Conservation (phyloP, 2,888 invertebrate species). For the Mamestra brassicae region DNA sequence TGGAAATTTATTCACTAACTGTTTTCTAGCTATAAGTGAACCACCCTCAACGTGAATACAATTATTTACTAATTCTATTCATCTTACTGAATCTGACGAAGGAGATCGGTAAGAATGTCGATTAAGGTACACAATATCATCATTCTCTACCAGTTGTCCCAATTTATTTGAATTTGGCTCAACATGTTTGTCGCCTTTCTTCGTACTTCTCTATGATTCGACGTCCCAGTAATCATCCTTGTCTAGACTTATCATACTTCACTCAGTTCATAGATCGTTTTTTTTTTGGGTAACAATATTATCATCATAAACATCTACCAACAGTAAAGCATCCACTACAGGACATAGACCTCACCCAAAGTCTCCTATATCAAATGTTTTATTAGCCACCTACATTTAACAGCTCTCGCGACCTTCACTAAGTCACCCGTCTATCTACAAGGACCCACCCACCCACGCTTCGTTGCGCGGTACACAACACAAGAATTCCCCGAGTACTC, state of each 20-base stretch:
- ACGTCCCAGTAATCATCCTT: not conserved
- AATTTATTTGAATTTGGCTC: not conserved
- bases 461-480: slow-evolving; percentile 27
- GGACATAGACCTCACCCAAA: not conserved
- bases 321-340: not conserved
- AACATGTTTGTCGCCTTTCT: not conserved
- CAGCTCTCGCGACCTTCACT: slow-evolving; percentile 25
- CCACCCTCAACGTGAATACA: not conserved
- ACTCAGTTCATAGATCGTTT: no score
- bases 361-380: slow-evolving; percentile 2
- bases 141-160: not conserved
- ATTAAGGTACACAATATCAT: not conserved
- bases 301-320: not conserved
- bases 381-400: slow-evolving; percentile 17
- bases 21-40: slow-evolving; percentile 2
- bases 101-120: no score
- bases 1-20: slow-evolving; percentile 25
- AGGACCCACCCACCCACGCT: slow-evolving; percentile 21
- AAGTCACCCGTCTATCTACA: slow-evolving; percentile 34
- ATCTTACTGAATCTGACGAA: not conserved
- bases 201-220: not conserved
- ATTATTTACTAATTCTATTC: not conserved
- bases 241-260: no score
- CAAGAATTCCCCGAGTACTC: slow-evolving; percentile 37
- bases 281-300: no score